A percentile compares a stretch with the other conserved stretches of the same genome.
Evolutionary conservation across 53 echinoderm and acorn worm genomes (phyloP).

Genomic region (Antedon mediterranea): DNA sequence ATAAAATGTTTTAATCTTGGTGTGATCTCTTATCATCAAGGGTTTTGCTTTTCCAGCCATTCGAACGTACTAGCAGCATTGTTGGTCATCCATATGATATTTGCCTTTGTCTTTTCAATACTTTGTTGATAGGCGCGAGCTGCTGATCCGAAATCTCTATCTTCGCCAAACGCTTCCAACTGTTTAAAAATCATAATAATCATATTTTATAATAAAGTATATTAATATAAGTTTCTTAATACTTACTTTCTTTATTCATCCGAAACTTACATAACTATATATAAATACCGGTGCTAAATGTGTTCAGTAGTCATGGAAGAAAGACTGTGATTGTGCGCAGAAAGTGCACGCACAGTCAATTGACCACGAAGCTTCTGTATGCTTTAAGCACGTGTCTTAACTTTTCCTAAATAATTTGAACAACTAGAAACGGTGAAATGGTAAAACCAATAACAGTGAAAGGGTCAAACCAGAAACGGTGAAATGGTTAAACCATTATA

Average conservation of each 20-base stretch:
- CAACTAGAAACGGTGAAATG: too few relatives aligned
- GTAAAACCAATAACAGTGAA: too few relatives aligned
- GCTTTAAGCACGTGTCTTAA: too few relatives aligned
- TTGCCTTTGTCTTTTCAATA: conserved; percentile 43
- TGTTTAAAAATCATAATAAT: conserved; percentile 10
- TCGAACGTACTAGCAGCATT: conserved; percentile 31
- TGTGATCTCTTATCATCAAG: not conserved
- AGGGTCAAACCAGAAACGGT: too few relatives aligned
- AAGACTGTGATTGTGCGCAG: too few relatives aligned
- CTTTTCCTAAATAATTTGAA: too few relatives aligned
- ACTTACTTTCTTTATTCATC: conserved; percentile 47
- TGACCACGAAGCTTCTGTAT: too few relatives aligned
- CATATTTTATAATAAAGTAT: conserved; percentile 67
- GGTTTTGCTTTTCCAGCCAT: conserved; percentile 12
- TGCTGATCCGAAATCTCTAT: conserved; percentile 49
- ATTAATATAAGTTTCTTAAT: conserved; percentile 82
- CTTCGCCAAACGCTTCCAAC: conserved; percentile 49
- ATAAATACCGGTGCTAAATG: too few relatives aligned
- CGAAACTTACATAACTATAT: too few relatives aligned
- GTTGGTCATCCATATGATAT: conserved; percentile 69
- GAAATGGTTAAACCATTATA: too few relatives aligned
- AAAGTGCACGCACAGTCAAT: too few relatives aligned
- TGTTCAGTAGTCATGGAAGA: too few relatives aligned
- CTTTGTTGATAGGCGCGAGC: conserved; percentile 48
- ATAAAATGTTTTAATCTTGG: not conserved